Base-by-base conservation (phyloP, 2,888 invertebrate genomes). In the Mythimna lalbum region DNA sequence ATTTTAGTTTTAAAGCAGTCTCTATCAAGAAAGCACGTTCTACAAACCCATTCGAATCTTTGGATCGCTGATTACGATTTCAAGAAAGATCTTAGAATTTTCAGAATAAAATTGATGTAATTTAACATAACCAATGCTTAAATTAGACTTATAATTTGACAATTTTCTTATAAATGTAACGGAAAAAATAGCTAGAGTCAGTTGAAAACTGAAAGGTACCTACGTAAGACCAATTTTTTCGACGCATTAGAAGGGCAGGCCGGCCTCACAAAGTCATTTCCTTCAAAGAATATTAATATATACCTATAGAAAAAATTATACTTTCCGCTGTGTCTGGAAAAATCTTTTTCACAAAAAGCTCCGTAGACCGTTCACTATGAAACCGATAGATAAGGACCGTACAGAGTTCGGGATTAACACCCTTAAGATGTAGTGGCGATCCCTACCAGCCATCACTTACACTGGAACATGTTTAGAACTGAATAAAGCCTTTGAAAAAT, bases 351-450 rank as follows among this genome's bases (percentile, higher is more conserved):
- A 76, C 70, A 78, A 86, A 43, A 76, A 74, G 53, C 70, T 75
- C 43, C 55, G 59, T 63, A 70, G 59, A 50, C 76, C 69, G 66
- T 73, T 78, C 64, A 56, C 78, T 83, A 81, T 77, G 82, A 81
- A 83, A 78, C 81, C 77, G 74, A 79, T 78, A 87, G 88, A 89
- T 89, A 88, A 87, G 81, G 80, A 80, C 62, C 77, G 81, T 80
- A 85, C 82, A 79, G 83, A 83, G 76, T 86, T 85, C 73, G 78
- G 85, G 87, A 90, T 90, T 90, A 90, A 89, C 87, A 85, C 85
- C 81, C 87, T 76, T 80, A 86, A 87, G 86, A 89, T 89, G 78
- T 85, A 86, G 77, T 83, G 77, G 77, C 80, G 74, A 81, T 86
- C 85, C 84, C 77, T 75, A 80, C 84, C 82, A 81, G 79, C 87